Base-by-base conservation (phyloP, 2,888 invertebrate genomes). In the Trachelus tabidus region DNA sequence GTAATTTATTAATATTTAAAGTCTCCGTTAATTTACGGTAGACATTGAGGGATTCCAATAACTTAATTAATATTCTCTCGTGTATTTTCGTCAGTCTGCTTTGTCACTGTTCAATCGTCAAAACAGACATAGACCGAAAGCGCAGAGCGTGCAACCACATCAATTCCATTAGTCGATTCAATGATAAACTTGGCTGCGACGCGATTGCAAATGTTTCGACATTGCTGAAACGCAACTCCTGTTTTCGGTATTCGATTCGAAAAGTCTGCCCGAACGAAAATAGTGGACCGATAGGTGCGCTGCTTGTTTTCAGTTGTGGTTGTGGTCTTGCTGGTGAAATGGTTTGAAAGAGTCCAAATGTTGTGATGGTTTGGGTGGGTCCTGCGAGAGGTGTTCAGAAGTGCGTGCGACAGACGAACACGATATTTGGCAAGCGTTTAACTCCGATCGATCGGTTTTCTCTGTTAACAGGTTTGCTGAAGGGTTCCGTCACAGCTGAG, bases 401-500 rank as follows among this genome's bases (percentile, higher is more conserved):
- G 9, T 1, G 56, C 56, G 56, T 23, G 6, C 9, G 23, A 56
- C 23, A 56, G 56, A 23, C 56, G 56, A 0, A 56, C 23, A 23
- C 56, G 56, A 56, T 56, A 56, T 56, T 56, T 56, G 56, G 23
- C 56, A 71, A 71, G 71, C 33, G 31, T 12, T 71, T 71, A 71
- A 71, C 71, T 23, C 4, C 71, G 74, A 74, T 34, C 74, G 74
- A 33, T 74, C 74, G 74, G 34, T 74, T 40, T 74, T 74, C 74
- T 79, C 79, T 87, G 92, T 90, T 91, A 91, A 80, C 94, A 95
- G 97, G 97, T 91, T 94, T 97, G 87, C 94, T 96, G 91, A 97
- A 96, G 92, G 97, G 97, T 86, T 96, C 97, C 79, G 94, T 95
- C 80, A 94, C 95, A 89, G 94, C 94, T 83, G 95, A 96, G 91